Conservation (phyloP, 2,888 invertebrate genomes). For the Willowsia nigromaculata region DNA sequence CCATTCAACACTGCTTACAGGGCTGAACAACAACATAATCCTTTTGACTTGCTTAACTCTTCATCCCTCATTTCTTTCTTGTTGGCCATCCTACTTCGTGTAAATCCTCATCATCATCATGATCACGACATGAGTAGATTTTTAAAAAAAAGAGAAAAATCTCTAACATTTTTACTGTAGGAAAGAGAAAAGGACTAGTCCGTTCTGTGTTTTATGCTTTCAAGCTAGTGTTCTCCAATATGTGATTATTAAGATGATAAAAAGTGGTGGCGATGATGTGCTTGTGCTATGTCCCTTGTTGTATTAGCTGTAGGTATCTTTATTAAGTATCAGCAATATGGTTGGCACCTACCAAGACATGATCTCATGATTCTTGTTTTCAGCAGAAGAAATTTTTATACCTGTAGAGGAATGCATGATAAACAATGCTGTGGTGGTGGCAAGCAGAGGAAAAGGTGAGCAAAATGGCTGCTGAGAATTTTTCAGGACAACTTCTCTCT, state of each 20-base stretch:
- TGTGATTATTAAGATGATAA: slow-evolving; percentile 29
- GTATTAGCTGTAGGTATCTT: no score
- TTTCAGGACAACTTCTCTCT: slow-evolving; percentile 48
- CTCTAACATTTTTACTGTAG: neutral
- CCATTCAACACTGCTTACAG: neutral
- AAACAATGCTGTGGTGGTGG: slow-evolving; percentile 6
- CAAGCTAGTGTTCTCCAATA: neutral
- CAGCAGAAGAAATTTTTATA: slow-evolving; percentile 3
- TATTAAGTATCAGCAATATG: slow-evolving; percentile 15
- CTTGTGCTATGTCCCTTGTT: neutral
- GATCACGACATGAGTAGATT: slow-evolving; percentile 39
- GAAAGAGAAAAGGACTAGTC: slow-evolving; percentile 28
- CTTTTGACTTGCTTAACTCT: slow-evolving; percentile 50
- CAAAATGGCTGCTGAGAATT: slow-evolving; percentile 70
- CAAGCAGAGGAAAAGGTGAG: slow-evolving; percentile 35
- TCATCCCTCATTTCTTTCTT: slow-evolving; percentile 43
- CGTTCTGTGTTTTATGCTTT: neutral
- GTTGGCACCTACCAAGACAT: slow-evolving; percentile 24
- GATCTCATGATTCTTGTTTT: slow-evolving; percentile 44
- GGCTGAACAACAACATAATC: slow-evolving; percentile 15
- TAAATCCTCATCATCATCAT: slow-evolving; percentile 38
- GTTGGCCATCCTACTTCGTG: slow-evolving; percentile 58
- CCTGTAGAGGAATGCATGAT: slow-evolving; percentile 6
- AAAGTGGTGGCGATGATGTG: neutral
- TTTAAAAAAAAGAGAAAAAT: slow-evolving; percentile 41